phyloP scores from a whole-genome alignment of 2,888 invertebrate genomes.

The Noctua comes region DNA sequence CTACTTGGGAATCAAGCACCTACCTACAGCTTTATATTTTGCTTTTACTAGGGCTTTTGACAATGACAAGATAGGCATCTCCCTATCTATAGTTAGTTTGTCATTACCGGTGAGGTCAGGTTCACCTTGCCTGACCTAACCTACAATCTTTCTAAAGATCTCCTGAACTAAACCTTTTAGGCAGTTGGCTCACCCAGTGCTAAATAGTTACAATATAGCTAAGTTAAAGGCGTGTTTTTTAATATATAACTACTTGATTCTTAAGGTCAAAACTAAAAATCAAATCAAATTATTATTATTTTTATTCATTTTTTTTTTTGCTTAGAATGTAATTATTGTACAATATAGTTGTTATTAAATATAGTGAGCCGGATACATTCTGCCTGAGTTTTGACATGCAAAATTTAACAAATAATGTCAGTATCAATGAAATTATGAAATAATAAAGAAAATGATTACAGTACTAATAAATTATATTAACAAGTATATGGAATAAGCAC shows the following conservation, averaged over 20 bases:
- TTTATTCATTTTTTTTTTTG: too few species aligned
- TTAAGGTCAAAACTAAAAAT: neutral
- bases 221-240: neutral
- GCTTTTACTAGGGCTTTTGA: neutral
- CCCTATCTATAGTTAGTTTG: neutral
- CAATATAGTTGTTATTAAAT: too few species aligned
- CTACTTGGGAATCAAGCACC: constrained; percentile 21
- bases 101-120: constrained; percentile 13
- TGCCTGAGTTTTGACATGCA: too few species aligned
- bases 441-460: too few species aligned
- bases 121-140: constrained; percentile 7
- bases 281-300: too few species aligned
- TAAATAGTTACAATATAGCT: neutral
- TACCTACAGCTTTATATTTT: constrained; percentile 3
- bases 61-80: constrained; percentile 14
- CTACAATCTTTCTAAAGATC: constrained; percentile 8
- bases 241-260: neutral
- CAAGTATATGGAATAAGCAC: too few species aligned
- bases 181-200: neutral
- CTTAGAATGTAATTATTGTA: too few species aligned
- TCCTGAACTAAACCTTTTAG: neutral
- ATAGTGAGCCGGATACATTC: too few species aligned
- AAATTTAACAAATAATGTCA: too few species aligned
- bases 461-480: too few species aligned
- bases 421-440: too few species aligned